These are phyloP conservation scores for Drosophila monieri DNA, from an alignment of 2,888 invertebrate genomes.

Conservation along the genomic window DNA sequence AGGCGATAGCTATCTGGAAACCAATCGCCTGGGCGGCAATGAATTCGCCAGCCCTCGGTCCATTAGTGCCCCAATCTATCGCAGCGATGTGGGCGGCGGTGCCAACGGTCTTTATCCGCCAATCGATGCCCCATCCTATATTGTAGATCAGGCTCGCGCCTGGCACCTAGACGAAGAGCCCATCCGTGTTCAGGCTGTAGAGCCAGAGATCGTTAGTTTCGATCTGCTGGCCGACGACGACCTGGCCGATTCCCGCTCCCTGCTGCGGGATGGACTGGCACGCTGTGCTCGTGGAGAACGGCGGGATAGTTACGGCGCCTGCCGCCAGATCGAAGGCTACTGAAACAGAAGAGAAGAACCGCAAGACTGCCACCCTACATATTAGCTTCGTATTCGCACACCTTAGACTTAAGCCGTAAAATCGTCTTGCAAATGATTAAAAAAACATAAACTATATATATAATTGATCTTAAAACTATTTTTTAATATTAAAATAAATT, in stretches of 20 bases:
- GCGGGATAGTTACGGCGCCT: conserved; percentile 88
- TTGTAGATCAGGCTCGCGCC: conserved; percentile 55
- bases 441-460: not conserved
- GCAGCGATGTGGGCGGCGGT: conserved; percentile 64
- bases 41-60: conserved; percentile 50
- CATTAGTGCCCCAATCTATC: conserved; percentile 70
- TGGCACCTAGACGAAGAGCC: conserved; percentile 74
- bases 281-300: conserved; percentile 90
- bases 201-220: conserved; percentile 75
- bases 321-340: conserved; percentile 84
- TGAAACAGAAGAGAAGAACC: conserved; percentile 57
- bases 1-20: conserved; percentile 69
- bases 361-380: conserved; percentile 58
- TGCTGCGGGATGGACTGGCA: conserved; percentile 87
- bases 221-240: conserved; percentile 67
- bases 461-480: conserved; percentile 1
- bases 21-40: conserved; percentile 61
- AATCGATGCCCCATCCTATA: conserved; percentile 71
- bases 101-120: conserved; percentile 75
- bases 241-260: conserved; percentile 82
- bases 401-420: conserved; percentile 37
- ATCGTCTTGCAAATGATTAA: conserved; percentile 36
- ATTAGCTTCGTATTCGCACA: conserved; percentile 46
- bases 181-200: conserved; percentile 70
- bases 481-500: conserved; percentile 1